These are phyloP conservation scores for Aphidius ervi DNA, from an alignment of 1,140 invertebrate species.

Conservation along the genomic window DNA sequence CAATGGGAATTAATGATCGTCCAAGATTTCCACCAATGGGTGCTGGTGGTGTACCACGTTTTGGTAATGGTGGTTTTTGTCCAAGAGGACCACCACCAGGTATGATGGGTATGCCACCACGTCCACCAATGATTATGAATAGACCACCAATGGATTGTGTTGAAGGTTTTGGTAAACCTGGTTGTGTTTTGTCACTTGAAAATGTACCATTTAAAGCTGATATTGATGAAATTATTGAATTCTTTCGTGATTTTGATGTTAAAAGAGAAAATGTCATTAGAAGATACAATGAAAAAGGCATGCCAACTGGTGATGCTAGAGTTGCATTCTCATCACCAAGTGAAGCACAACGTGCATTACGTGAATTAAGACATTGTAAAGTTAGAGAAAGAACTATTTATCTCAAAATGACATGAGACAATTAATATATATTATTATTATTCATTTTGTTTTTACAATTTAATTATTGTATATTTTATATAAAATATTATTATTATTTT, in stretches of 20 bases:
- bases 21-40: constrained; percentile 41
- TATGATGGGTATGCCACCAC: constrained; percentile 42
- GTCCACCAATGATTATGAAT: constrained; percentile 22
- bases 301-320: constrained; percentile 84
- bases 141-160: constrained; percentile 37
- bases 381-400: constrained; percentile 58
- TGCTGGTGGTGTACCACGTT: constrained; percentile 38
- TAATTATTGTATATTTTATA: too few species aligned
- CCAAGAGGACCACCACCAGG: constrained; percentile 43
- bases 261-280: constrained; percentile 74
- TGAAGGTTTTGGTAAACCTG: constrained; percentile 69
- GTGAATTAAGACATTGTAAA: constrained; percentile 55
- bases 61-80: constrained; percentile 35
- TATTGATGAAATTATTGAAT: constrained; percentile 81
- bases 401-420: constrained; percentile 48
- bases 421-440: background rate
- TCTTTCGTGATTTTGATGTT: constrained; percentile 75
- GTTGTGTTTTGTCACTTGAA: constrained; percentile 76
- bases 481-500: too few species aligned
- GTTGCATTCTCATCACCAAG: constrained; percentile 72
- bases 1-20: constrained; percentile 34
- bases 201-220: constrained; percentile 84
- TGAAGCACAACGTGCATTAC: constrained; percentile 72
- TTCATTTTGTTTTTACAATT: too few species aligned
- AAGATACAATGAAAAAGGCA: constrained; percentile 77